Evolutionary conservation across 2,888 invertebrate genomes (phyloP), one percentile per base, ranked within the genome.

Genomic region (Sarcophaga carnaria): DNA sequence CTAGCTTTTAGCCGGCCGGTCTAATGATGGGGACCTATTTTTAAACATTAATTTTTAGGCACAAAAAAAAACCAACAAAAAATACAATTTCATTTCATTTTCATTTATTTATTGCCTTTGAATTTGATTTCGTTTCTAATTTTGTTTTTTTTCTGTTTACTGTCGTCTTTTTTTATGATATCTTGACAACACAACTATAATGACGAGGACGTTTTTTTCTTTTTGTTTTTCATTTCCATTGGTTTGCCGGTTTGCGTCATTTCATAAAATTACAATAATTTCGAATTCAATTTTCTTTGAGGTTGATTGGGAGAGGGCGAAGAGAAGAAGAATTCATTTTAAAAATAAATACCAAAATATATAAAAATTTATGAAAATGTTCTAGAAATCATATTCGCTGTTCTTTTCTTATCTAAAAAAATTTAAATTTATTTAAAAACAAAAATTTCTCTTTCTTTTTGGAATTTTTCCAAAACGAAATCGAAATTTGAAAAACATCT

Each of bases 1-100:
- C 17, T 49, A 67, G 45, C 27, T 63, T 20, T 45, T 80, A 60
- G 27, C 27, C 67, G 74, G 74, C 62, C 80, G 81, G 74, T 66
- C 37, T 37, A 37, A 37, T 25, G 59, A 0, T 79, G 70, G 49
- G n/a, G 11, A 5, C 14, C 27, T 76, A 63, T 75, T 74, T 72
- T 72, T 76, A 76, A 66, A 20, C 11, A 1, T 74, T 63, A 14
- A 54, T 8, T 25, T 47, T 67, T 60, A 49, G 60, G 17, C 60
- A 62, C 8, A 37, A 37, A 37, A 37, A 37, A 10, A 8, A 8
- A 37, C 8, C 37, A 10, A 8, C 8, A 37, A 37, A 2, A 8
- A 37, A 37, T 0, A 37, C 8, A 47, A 67, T 12, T 67, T 45
- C 14, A 63, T 25, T 71, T 17, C 37, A 54, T 47, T 47, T 76